phyloP scores from a whole-genome alignment of 2,888 invertebrate genomes.

The Xylota segnis region DNA sequence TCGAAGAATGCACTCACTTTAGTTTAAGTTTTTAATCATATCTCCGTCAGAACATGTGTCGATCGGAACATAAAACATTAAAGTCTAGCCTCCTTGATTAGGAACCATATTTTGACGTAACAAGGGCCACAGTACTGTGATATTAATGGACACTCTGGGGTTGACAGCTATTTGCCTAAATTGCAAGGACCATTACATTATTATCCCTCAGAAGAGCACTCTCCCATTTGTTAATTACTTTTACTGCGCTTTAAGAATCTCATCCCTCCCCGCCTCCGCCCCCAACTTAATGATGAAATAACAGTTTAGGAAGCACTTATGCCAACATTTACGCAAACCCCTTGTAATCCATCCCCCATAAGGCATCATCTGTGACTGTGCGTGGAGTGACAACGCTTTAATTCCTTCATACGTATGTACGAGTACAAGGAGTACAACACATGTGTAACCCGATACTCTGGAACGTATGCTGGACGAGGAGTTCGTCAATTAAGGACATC shows the following conservation, averaged over 20 bases:
- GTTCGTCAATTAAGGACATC: constrained; percentile 76
- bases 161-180: neutral
- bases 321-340: constrained; percentile 36
- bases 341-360: constrained; percentile 48
- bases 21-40: too few relatives aligned
- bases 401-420: constrained; percentile 25
- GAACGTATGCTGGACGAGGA: constrained; percentile 50
- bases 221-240: neutral
- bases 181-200: neutral
- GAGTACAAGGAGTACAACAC: constrained; percentile 17
- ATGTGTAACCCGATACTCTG: constrained; percentile 62
- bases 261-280: too few relatives aligned
- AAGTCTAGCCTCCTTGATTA: neutral
- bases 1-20: too few relatives aligned
- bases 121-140: neutral
- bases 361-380: constrained; percentile 59
- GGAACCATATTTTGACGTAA: neutral
- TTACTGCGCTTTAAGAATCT: neutral
- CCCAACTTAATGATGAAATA: constrained; percentile 32
- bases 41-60: too few relatives aligned
- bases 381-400: constrained; percentile 34
- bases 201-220: neutral
- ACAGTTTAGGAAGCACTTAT: constrained; percentile 62
- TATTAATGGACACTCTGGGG: neutral
- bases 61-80: too few relatives aligned